These are phyloP conservation scores for Euplagia quadripunctaria DNA, from an alignment of 2,888 invertebrate genomes.

Conservation along the genomic window DNA sequence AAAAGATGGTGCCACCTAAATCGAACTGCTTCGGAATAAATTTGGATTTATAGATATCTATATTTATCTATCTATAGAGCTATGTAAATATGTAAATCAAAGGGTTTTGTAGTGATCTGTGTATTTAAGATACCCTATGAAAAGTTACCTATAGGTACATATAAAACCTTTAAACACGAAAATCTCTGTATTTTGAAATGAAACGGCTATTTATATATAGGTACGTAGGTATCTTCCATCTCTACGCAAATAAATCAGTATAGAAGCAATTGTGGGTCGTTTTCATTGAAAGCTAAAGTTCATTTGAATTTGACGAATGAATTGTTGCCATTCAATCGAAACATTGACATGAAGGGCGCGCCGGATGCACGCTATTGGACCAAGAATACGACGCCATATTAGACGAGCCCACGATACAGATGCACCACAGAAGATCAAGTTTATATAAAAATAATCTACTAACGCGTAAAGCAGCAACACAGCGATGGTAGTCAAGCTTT, in stretches of 20 bases:
- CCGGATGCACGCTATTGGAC: constrained; percentile 51
- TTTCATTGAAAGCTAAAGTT: constrained; percentile 34
- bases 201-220: constrained; percentile 1
- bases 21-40: neutral
- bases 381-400: constrained; percentile 52
- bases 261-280: constrained; percentile 18
- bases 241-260: constrained; percentile 24
- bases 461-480: neutral
- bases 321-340: constrained; percentile 42
- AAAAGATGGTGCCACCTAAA: neutral
- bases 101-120: neutral
- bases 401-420: constrained; percentile 28
- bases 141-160: neutral
- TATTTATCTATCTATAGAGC: neutral
- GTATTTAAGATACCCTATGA: neutral
- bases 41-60: neutral
- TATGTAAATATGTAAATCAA: neutral
- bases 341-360: constrained; percentile 49
- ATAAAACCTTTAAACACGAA: neutral
- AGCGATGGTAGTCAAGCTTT: neutral
- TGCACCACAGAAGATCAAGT: constrained; percentile 31
- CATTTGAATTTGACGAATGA: constrained; percentile 49
- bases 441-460: neutral
- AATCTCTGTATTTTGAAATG: neutral
- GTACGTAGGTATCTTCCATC: neutral